phyloP scores from a whole-genome alignment of 1,140 invertebrate genomes.

The Hycleus phaleratus region DNA sequence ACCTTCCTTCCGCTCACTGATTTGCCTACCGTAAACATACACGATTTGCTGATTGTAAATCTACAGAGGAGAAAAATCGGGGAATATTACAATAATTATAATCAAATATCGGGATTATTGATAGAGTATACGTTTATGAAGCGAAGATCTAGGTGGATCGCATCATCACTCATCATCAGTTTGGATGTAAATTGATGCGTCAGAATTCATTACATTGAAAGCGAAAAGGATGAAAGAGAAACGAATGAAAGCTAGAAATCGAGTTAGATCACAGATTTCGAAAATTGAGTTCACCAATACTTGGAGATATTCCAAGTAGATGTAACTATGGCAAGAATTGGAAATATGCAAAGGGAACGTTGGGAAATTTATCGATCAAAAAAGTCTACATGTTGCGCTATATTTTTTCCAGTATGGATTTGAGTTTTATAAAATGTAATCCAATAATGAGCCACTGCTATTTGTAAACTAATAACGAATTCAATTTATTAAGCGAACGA shows the following conservation, averaged over 20 bases:
- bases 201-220: too few relatives aligned
- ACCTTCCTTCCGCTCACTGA: slow-evolving; percentile 27
- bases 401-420: too few relatives aligned
- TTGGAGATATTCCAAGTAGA: neutral
- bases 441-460: slow-evolving; percentile 9
- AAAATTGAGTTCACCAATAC: neutral
- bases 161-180: neutral
- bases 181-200: neutral
- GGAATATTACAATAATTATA: too few relatives aligned
- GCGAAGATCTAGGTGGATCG: too few relatives aligned
- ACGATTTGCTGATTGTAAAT: too few relatives aligned
- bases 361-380: too few relatives aligned
- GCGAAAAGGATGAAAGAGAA: too few relatives aligned
- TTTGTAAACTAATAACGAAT: slow-evolving; percentile 15
- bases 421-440: neutral
- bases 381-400: too few relatives aligned
- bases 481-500: slow-evolving; percentile 15
- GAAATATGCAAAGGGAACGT: neutral
- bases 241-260: too few relatives aligned
- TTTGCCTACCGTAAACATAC: slow-evolving; percentile 23
- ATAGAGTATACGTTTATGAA: too few relatives aligned
- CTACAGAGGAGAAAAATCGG: too few relatives aligned
- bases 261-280: neutral
- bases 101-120: too few relatives aligned
- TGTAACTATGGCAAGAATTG: neutral